Base-by-base conservation (phyloP, 2,888 invertebrate genomes). In the Sphaerophoria rueppellii region DNA sequence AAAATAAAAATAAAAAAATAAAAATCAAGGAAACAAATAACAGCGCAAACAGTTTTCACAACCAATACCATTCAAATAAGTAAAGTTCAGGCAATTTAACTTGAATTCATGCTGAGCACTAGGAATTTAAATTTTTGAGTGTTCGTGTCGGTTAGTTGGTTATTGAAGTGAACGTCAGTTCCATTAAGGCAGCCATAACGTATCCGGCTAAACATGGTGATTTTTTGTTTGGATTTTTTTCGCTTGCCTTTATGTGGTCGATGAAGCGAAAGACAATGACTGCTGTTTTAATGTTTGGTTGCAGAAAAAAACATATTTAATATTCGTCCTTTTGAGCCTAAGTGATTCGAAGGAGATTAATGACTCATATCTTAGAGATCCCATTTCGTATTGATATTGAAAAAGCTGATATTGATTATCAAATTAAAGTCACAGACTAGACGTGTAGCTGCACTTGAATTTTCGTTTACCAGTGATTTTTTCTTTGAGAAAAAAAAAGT, bases 41-140 rank as follows among this genome's bases (percentile, higher is more conserved):
- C 57, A 70, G 58, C 70, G 50, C 76, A 35, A 72, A 73, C 72
- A 67, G 72, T 72, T 61, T 85, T 81, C 76, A 76, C 85, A 80
- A 85, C 24, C 24, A 24, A 2, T 24, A 85, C 24, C 24, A 24
- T 24, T 24, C 24, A 85, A 80, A 80, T 48, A 50, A 7, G n/a
- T 14, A 24, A 24, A n/a, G 48, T 50, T 52, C 32, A 50, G 52
- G 75, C 69, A 69, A 81, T 85, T 76, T 70, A 79, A 75, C 75
- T 83, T 60, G 35, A 12, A 46, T 79, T 75, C 65, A 79, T 69
- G 61, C 16, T 75, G 79, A 48, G 79, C 24, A 48, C 70, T 72
- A 57, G 14, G 70, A 57, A 57, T 70, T 80, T 71, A 79, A 75
- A 80, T 83, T 24, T 24, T 75, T 67, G 55, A 75, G 75, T 71